Conservation (phyloP, 2,888 invertebrate genomes). For the Ophion ellenae region DNA sequence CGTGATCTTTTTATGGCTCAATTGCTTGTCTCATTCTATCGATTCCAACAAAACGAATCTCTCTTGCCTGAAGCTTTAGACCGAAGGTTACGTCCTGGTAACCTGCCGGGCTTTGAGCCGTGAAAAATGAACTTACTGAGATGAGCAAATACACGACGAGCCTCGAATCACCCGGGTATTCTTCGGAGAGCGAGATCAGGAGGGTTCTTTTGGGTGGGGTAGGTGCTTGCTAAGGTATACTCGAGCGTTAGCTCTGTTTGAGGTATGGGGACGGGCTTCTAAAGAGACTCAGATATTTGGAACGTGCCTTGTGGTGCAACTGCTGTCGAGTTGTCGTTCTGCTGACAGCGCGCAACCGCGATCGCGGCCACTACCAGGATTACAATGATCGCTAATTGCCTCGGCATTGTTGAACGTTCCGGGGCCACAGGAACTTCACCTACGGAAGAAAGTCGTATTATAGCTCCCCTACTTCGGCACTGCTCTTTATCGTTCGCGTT, state of each 20-base stretch:
- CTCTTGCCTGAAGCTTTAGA: no score
- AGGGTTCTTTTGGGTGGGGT: background rate
- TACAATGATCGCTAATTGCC: conserved; percentile 41
- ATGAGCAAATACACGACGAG: conserved; percentile 4
- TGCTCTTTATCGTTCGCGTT: conserved; percentile 28
- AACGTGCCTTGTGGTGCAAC: conserved; percentile 42
- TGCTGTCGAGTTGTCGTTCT: background rate
- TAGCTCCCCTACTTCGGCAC: conserved; percentile 57
- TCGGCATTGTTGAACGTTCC: conserved; percentile 64
- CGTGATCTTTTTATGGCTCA: no score
- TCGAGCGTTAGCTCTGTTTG: no score
- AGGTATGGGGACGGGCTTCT: background rate
- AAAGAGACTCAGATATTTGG: conserved; percentile 7
- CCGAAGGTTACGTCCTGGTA: background rate
- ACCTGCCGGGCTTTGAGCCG: background rate
- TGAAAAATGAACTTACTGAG: conserved; percentile 2
- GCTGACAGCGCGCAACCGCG: conserved; percentile 27
- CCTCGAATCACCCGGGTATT: background rate
- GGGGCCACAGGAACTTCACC: conserved; percentile 32
- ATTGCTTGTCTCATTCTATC: no score
- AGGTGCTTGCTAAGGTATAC: no score
- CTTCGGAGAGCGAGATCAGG: background rate
- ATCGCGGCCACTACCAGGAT: conserved; percentile 41
- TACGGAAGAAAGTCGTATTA: conserved; percentile 48
- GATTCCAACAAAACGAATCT: no score